phyloP scores from a whole-genome alignment of 2,797 vertebrate genomes.

The Gastrophryne carolinensis region DNA sequence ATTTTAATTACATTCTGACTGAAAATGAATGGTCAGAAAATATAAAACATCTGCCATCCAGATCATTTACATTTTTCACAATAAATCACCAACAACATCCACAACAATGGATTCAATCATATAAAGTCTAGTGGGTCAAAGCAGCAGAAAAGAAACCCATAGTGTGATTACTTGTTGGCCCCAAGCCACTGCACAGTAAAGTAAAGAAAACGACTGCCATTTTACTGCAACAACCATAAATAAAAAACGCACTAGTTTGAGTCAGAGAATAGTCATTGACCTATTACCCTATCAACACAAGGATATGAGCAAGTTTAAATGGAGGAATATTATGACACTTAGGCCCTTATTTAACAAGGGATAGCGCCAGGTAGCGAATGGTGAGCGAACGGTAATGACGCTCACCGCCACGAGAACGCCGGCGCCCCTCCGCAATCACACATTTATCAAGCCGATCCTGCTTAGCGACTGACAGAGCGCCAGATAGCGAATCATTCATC shows the following conservation, averaged over 20 bases:
- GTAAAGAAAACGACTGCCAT: slow-evolving; percentile 55
- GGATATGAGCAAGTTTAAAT: slow-evolving; percentile 64
- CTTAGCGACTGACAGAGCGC: too few species aligned
- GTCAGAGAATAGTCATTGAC: slow-evolving; percentile 60
- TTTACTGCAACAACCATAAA: slow-evolving; percentile 57
- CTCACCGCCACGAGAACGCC: too few species aligned
- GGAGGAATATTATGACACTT: slow-evolving; percentile 66
- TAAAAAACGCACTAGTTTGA: slow-evolving; percentile 53
- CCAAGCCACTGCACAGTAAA: slow-evolving; percentile 54
- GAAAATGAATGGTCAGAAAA: slow-evolving; percentile 98
- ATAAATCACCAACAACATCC: slow-evolving; percentile 86
- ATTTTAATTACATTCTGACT: slow-evolving; percentile 94
- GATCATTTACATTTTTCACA: slow-evolving; percentile 89
- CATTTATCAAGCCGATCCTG: too few species aligned
- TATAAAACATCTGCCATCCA: slow-evolving; percentile 97
- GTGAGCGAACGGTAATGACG: too few species aligned
- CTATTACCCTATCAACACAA: slow-evolving; percentile 58
- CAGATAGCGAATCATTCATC: too few species aligned
- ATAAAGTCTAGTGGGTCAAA: slow-evolving; percentile 70
- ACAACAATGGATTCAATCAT: slow-evolving; percentile 75
- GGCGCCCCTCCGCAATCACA: too few species aligned
- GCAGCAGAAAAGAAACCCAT: slow-evolving; percentile 64
- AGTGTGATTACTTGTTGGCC: slow-evolving; percentile 57
- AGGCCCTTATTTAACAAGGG: too few species aligned
- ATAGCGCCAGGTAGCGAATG: too few species aligned